Evolutionary conservation across 2,888 invertebrate species (phyloP), one percentile per base, ranked within the genome.

Genomic region (Drosophila maculinotata): DNA sequence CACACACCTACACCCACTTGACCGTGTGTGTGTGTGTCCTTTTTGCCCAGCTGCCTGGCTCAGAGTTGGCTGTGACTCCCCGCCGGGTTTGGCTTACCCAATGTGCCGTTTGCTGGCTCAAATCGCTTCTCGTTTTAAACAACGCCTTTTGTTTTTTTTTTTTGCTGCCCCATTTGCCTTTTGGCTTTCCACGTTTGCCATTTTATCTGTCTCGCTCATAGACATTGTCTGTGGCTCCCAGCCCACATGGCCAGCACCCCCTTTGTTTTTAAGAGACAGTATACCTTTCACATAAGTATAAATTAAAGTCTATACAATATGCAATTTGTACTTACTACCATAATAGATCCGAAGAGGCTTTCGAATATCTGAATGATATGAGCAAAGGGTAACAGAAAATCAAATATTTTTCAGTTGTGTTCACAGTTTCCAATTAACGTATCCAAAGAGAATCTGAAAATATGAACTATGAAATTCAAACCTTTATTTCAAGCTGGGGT

Each of bases 41-140:
- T 71, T 54, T 51, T 39, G 20, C 51, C 6, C 45, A 45, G 30
- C 59, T 48, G 30, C 14, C 53, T 38, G 60, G 20, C 30, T 28
- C 45, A 62, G 81, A 84, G 53, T 69, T 49, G 42, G 62, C 48
- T 48, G 45, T 17, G 33, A 36, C 54, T 56, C 23, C 56, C 65
- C 49, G 57, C 9, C 63, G 71, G 80, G 79, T 45, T 83, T 86
- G 87, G 84, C 87, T 77, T 79, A 76, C 52, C 83, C 84, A 78
- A 69, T 69, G 81, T 53, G 62, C 66, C 81, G 64, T 75, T 77
- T 78, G 86, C 75, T 78, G 71, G 69, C 67, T 65, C 68, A 84
- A 84, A 87, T 78, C 79, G 82, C 51, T 72, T 79, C 85, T 69
- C 72, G 62, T 73, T 74, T 77, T 63, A 73, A 73, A 26, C 79